These are phyloP conservation scores for Gasterosteus nipponicus DNA, from an alignment of 2,113 vertebrate genomes.

Conservation along the genomic window DNA sequence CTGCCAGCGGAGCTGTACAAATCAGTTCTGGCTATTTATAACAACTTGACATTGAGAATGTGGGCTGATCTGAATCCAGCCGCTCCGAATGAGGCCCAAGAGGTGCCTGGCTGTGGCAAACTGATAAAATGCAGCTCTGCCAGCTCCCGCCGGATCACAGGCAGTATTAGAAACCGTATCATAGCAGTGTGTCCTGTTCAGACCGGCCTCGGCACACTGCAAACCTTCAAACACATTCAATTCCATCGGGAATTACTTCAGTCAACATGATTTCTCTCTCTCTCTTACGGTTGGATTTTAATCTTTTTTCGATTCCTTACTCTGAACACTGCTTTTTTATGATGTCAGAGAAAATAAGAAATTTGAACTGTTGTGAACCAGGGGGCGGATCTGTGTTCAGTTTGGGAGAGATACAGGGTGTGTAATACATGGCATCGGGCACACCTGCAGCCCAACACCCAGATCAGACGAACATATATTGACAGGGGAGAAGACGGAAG, in stretches of 20 bases:
- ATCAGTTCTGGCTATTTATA: constrained; percentile 77
- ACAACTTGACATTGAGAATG: constrained; percentile 76
- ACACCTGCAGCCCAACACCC: too few species aligned
- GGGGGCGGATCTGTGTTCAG: too few species aligned
- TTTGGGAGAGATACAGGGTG: too few species aligned
- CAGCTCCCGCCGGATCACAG: constrained; percentile 58
- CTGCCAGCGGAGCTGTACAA: constrained; percentile 55
- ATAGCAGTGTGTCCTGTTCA: constrained; percentile 32
- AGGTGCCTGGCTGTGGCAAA: constrained; percentile 67
- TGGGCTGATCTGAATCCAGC: constrained; percentile 72
- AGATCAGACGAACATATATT: too few species aligned
- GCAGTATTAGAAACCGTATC: constrained; percentile 32
- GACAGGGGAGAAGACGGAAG: too few species aligned
- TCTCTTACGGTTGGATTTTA: background rate
- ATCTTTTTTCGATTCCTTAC: background rate
- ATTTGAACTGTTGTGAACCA: background rate
- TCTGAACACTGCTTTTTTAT: background rate
- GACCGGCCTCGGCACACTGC: background rate
- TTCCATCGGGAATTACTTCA: constrained; percentile 6
- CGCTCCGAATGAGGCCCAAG: constrained; percentile 58
- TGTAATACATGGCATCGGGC: too few species aligned
- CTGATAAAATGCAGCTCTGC: constrained; percentile 66
- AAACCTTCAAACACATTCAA: constrained; percentile 5
- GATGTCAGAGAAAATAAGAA: background rate
- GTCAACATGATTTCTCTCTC: background rate